These are phyloP conservation scores for Pangasius macronema DNA, from an alignment of 2,797 vertebrate genomes.

Conservation along the genomic window DNA sequence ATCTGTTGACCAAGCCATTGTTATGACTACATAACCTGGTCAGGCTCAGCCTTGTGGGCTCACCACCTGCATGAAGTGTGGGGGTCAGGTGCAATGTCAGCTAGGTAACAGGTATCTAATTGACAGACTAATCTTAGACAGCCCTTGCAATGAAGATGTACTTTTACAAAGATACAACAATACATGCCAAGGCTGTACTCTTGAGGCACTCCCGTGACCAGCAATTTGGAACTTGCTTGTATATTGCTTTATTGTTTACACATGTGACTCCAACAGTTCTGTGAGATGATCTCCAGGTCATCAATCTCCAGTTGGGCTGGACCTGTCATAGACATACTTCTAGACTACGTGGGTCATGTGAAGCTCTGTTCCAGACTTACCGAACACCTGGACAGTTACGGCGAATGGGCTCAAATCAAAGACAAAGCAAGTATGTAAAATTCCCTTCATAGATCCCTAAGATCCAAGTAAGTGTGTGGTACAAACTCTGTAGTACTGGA, in stretches of 20 bases:
- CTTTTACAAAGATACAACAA: neutral
- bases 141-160: neutral
- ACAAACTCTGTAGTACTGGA: neutral
- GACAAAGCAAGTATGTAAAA: slow-evolving; percentile 80
- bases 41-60: neutral
- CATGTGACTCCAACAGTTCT: slow-evolving; percentile 78
- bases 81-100: neutral
- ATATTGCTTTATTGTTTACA: neutral
- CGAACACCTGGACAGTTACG: slow-evolving; percentile 82
- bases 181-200: neutral
- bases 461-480: too few relatives aligned
- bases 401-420: slow-evolving; percentile 81
- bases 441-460: neutral
- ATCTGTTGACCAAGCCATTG: neutral
- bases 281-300: slow-evolving; percentile 81
- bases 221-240: neutral
- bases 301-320: slow-evolving; percentile 75
- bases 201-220: neutral
- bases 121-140: neutral
- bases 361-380: slow-evolving; percentile 82
- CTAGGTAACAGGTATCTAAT: neutral
- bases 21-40: neutral
- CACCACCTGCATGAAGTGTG: neutral
- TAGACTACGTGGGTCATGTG: slow-evolving; percentile 87
- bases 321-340: slow-evolving; percentile 82